These are phyloP conservation scores for Lapara coniferarum DNA, from an alignment of 2,888 invertebrate species.

Conservation along the genomic window DNA sequence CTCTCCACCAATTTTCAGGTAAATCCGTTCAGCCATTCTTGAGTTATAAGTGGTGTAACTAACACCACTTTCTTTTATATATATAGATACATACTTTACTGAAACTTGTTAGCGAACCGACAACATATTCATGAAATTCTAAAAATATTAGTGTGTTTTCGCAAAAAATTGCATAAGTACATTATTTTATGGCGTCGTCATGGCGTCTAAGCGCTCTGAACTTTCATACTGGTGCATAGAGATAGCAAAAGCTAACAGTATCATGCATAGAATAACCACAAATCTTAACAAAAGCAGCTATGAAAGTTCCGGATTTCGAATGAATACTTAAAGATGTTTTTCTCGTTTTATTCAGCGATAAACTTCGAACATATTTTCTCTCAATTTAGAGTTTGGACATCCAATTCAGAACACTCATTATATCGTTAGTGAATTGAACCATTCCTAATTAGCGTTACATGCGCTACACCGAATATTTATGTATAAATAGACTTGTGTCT, in stretches of 20 bases:
- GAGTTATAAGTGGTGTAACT: too few relatives aligned
- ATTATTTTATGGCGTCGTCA: constrained; percentile 21
- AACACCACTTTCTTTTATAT: too few relatives aligned
- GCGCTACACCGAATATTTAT: constrained; percentile 54
- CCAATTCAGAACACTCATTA: constrained; percentile 43
- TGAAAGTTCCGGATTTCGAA: constrained; percentile 2
- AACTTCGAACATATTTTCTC: constrained; percentile 6
- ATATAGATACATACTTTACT: background rate
- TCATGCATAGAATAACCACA: constrained; percentile 22
- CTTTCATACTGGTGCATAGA: constrained; percentile 16
- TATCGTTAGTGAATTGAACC: constrained; percentile 52
- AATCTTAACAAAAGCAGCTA: constrained; percentile 16
- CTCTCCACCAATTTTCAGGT: too few relatives aligned
- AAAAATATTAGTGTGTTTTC: constrained; percentile 32
- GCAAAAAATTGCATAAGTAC: constrained; percentile 8
- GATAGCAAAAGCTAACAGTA: constrained; percentile 11
- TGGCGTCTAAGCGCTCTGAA: constrained; percentile 16
- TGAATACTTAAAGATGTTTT: constrained; percentile 11
- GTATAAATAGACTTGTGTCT: constrained; percentile 48
- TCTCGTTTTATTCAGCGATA: background rate
- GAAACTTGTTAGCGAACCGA: background rate
- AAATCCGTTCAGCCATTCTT: too few relatives aligned
- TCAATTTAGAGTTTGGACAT: constrained; percentile 16
- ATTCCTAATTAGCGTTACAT: constrained; percentile 59
- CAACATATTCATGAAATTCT: constrained; percentile 30